These are phyloP conservation scores for Petrocephalus schoutedeni DNA, from an alignment of 2,797 vertebrate species.

Conservation along the genomic window DNA sequence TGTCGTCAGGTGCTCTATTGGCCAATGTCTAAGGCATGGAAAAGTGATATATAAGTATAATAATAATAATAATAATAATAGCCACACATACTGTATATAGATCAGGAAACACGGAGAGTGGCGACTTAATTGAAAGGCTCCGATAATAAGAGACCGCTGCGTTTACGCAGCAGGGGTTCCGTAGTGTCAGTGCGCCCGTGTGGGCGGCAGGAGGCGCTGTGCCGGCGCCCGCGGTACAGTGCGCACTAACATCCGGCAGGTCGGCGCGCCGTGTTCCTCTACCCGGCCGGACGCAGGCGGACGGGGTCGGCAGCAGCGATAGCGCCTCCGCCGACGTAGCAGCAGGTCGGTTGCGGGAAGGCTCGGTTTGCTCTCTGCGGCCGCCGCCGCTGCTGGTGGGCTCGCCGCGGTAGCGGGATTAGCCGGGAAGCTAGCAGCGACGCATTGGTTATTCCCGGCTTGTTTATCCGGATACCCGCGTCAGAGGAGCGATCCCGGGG, in stretches of 20 bases:
- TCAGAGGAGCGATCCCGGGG: not conserved
- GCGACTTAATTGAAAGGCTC: not conserved
- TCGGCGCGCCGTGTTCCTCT: constrained; percentile 22
- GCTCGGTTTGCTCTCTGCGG: not conserved
- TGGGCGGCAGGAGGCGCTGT: constrained; percentile 61
- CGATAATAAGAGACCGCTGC: not conserved
- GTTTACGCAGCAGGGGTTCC: not conserved
- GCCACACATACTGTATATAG: not conserved
- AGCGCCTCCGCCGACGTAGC: not conserved
- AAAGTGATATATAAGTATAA: not conserved
- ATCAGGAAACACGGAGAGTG: not conserved
- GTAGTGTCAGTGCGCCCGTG: constrained; percentile 45
- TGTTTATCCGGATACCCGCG: not conserved
- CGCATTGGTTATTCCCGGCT: not conserved
- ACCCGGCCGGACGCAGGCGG: constrained; percentile 7
- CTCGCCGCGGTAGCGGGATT: not conserved
- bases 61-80: not conserved
- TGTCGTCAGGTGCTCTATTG: not conserved
- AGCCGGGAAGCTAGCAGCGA: not conserved
- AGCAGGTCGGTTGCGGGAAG: not conserved
- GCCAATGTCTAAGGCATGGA: not conserved
- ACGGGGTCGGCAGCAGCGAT: not conserved
- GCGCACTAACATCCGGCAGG: constrained; percentile 29
- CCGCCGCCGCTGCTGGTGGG: not conserved
- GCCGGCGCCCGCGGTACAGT: constrained; percentile 66